These are phyloP conservation scores for Brachionus paranguensis DNA, from an alignment of 1,140 invertebrate species.

Conservation along the genomic window DNA sequence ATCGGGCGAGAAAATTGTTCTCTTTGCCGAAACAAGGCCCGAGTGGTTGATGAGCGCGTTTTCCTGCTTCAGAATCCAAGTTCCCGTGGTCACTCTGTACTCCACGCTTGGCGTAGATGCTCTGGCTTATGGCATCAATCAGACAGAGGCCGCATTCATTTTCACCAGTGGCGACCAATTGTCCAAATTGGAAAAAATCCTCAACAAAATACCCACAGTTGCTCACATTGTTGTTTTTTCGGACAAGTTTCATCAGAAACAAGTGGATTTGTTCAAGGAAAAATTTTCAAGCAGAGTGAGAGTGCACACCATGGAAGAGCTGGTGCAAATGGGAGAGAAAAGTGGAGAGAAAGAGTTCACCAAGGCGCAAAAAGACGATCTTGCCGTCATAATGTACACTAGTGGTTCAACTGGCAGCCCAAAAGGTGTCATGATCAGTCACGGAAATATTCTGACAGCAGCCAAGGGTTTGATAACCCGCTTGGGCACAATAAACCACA, in stretches of 20 bases:
- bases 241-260: background rate
- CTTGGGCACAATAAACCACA: slow-evolving; percentile 74
- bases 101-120: slow-evolving; percentile 92
- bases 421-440: slow-evolving; percentile 64
- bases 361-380: slow-evolving; percentile 46
- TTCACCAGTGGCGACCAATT: slow-evolving; percentile 46
- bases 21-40: slow-evolving; percentile 91
- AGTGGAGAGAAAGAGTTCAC: background rate
- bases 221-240: background rate
- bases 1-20: slow-evolving; percentile 69
- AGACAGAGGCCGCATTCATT: background rate
- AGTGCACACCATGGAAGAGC: background rate
- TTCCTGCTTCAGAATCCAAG: slow-evolving; percentile 84
- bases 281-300: background rate
- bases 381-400: slow-evolving; percentile 57
- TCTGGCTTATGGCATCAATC: slow-evolving; percentile 9
- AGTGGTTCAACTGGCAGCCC: slow-evolving; percentile 56
- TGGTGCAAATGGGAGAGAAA: background rate
- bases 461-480: slow-evolving; percentile 59
- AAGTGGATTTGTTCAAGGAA: background rate
- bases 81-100: slow-evolving; percentile 89
- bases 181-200: slow-evolving; percentile 31
- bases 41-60: slow-evolving; percentile 95
- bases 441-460: slow-evolving; percentile 75
- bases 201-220: background rate